Base-by-base conservation (phyloP, 1,140 invertebrate genomes). In the Zaprionus capensis region DNA sequence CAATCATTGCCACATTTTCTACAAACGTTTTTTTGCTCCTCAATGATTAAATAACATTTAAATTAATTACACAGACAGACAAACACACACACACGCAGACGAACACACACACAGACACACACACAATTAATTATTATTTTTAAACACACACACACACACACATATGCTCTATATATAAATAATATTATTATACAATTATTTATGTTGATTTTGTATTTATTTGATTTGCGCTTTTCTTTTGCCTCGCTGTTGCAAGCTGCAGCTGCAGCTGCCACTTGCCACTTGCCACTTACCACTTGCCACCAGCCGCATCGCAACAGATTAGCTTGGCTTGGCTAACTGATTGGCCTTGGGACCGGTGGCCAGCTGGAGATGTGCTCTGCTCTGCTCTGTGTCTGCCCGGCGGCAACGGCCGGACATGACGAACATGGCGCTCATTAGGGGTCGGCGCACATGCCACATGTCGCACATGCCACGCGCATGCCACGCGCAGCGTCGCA, bases 41-140 rank as follows among this genome's bases (percentile, higher is more conserved):
- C 38, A 41, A 46, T 46, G 41, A 22, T 24, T 24, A 1, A 51
- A 51, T 24, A 24, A 51, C 17, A 51, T 66, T 66, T 66, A 66
- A 66, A 66, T 66, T 36, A 66, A 66, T 66, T 66, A 17, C n/a
- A 66, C 51, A 66, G 51, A 63, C 26, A 17, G 7, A 46, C 20
- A 17, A 9, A 34, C 3, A 34, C 31, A 9, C 36, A 41, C 36
- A 15, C 20, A 41, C 57, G 12, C 20, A 41, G 11, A 14, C 6
- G 9, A 9, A 28, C 38, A 12, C 24, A 26, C 6, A 44, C 44
- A 51, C 28, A 14, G 1, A n/a, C 17, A 46, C 26, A n/a, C 62
- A 64, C 41, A 66, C 17, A 56, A 20, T 56, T 56, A 66, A 66
- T 64, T 36, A 53, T 64, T 56, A 64, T 66, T 53, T 38, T 55